Evolutionary conservation across 2,113 vertebrate genomes (phyloP), one percentile per base, ranked within the genome.

Genomic region (Calyptommatus sinebrachiatus): DNA sequence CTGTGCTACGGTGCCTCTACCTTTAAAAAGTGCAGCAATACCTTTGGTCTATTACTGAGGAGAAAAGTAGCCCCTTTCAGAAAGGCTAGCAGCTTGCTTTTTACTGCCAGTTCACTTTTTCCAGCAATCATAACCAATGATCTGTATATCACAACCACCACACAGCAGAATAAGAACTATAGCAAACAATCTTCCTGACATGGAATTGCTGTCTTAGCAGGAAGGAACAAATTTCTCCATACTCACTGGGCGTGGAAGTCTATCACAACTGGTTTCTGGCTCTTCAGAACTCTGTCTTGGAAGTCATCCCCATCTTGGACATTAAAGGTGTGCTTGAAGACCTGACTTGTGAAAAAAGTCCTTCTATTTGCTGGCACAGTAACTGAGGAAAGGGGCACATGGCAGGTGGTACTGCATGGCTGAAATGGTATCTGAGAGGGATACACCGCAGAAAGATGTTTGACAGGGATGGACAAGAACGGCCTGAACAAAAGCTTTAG

Each of bases 181-280:
- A 12, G 24, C 69, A 12, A 29, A 5, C 14, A 2, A 18, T 57
- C 29, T 74, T 22, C 29, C 8, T 60, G 21, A 12, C 48, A 16
- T 53, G 5, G 9, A 8, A 45, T 22, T 45, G 24, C n/a, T 61
- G 35, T 41, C 61, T 24, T 20, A 62, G 60, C 20, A 75, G 45
- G 53, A 21, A 26, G 48, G 60, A 70, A 46, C 10, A 74, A 3
- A 8, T 29, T 28, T 6, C 79, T 63, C 4, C 1, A 8, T 76
- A 97, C 98, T 96, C 93, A 99, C 98, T 97, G 96, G 0, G 98
- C 98, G 0, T 99, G 97, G 86, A 99, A 99, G 90, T 99, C 98
- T 73, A 99, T 94, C 70, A 99, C 92, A 26, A 99, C 94, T 0
- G 98, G 98, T 6, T 96, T 96, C 1, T 97, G 80, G 74, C 93